phyloP scores from a whole-genome alignment of 1,140 invertebrate genomes.

The Lutraria rhynchaena region DNA sequence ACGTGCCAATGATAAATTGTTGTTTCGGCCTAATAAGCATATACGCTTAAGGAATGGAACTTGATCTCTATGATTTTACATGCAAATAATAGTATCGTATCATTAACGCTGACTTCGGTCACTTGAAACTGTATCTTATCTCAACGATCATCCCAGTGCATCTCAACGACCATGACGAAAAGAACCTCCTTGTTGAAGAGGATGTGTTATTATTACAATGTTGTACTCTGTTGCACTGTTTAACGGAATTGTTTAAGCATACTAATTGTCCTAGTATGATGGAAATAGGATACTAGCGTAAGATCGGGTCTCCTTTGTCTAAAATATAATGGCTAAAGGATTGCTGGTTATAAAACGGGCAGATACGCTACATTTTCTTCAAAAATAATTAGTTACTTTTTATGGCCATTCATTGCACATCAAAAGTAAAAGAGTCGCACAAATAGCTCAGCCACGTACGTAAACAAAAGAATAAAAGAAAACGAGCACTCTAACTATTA shows the following conservation, averaged over 20 bases:
- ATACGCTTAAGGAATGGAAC: no score
- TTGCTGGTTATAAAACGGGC: neutral
- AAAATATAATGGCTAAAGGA: neutral
- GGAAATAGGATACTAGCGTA: neutral
- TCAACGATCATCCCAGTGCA: conserved; percentile 14
- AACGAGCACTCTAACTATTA: conserved; percentile 2
- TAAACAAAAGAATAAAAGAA: conserved; percentile 26
- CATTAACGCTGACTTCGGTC: no score
- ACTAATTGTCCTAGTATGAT: conserved; percentile 21
- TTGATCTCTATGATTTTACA: no score
- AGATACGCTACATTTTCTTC: conserved; percentile 25
- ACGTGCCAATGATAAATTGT: no score
- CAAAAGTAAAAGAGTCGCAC: conserved; percentile 21
- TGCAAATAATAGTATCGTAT: no score
- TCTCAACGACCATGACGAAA: conserved; percentile 21
- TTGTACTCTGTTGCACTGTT: conserved; percentile 3
- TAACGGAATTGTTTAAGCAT: conserved; percentile 23
- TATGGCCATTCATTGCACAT: conserved; percentile 30
- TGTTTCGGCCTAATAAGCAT: no score
- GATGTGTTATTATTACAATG: neutral
- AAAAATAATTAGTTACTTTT: conserved; percentile 42
- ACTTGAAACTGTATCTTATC: conserved; percentile 31
- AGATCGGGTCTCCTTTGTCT: conserved; percentile 7
- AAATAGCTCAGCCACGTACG: conserved; percentile 18
- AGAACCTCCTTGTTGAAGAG: neutral